Conservation (phyloP, 2,888 invertebrate genomes). For the Isoperla grammatica region DNA sequence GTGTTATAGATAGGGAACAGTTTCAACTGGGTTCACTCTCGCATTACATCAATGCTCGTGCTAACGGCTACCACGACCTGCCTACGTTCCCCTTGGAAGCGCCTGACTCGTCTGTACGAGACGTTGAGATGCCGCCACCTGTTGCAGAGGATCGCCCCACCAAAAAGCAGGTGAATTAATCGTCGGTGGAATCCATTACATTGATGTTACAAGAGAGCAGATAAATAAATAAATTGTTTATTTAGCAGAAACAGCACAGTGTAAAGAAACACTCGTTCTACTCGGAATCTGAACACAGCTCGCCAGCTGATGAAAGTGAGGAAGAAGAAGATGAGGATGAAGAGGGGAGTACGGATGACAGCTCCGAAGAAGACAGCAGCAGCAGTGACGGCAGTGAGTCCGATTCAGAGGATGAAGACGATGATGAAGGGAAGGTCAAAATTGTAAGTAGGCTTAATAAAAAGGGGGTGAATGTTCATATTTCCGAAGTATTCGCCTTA, state of each 20-base stretch:
- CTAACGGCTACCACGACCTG: conserved; percentile 83
- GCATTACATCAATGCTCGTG: conserved; percentile 83
- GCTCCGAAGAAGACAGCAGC: conserved; percentile 12
- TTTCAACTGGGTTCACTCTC: conserved; percentile 93
- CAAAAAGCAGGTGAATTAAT: conserved; percentile 27
- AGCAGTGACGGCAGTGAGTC: too few relatives aligned
- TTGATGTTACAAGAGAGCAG: conserved; percentile 10
- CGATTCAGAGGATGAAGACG: conserved; percentile 31
- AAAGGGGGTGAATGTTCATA: too few relatives aligned
- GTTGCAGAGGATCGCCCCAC: conserved; percentile 31
- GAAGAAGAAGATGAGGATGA: conserved; percentile 27
- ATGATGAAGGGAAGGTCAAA: conserved; percentile 36
- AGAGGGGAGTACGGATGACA: conserved; percentile 25
- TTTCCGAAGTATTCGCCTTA: too few relatives aligned
- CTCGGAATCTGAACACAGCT: conserved; percentile 50
- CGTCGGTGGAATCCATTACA: conserved; percentile 27
- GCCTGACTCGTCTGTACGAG: conserved; percentile 71
- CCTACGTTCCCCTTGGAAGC: conserved; percentile 74
- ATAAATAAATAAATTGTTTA: conserved; percentile 1
- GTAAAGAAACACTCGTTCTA: conserved; percentile 51
- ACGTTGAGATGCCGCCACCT: conserved; percentile 53
- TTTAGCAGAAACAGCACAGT: conserved; percentile 18
- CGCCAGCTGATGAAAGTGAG: conserved; percentile 35
- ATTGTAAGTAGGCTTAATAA: conserved; percentile 8
- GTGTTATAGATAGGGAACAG: conserved; percentile 64